Conservation (phyloP, 2,113 vertebrate species). For the Grantiella picta region DNA sequence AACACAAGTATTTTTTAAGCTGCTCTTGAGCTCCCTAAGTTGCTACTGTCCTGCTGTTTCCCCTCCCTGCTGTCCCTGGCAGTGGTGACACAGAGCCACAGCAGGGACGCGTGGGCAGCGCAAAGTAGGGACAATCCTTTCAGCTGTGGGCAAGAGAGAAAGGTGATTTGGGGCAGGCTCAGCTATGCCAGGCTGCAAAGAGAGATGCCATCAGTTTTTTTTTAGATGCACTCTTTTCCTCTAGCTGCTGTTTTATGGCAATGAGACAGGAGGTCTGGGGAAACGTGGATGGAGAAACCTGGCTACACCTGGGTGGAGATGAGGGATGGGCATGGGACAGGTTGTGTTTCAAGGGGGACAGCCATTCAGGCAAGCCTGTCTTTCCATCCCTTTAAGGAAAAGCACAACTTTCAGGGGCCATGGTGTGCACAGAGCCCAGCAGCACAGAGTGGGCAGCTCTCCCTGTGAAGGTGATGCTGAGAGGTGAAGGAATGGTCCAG, state of each 20-base stretch:
- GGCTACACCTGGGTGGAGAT: background rate
- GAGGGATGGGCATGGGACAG: background rate
- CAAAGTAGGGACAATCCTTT: background rate
- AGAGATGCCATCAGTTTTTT: background rate
- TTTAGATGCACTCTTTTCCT: background rate
- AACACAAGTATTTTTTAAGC: constrained; percentile 41
- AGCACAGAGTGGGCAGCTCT: background rate
- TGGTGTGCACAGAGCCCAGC: background rate
- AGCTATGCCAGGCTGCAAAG: background rate
- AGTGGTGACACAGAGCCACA: background rate
- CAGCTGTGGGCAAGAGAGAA: background rate
- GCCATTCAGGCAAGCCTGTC: background rate
- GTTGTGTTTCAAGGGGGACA: background rate
- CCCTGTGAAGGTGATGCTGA: background rate
- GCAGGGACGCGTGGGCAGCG: background rate
- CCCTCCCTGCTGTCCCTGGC: background rate
- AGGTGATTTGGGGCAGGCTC: background rate
- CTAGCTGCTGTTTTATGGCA: background rate
- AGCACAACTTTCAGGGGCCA: background rate
- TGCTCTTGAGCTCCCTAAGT: constrained; percentile 19
- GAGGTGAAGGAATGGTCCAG: background rate
- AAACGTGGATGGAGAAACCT: background rate
- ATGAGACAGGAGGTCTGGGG: background rate
- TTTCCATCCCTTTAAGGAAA: background rate
- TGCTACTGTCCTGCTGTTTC: background rate